Evolutionary conservation across 2,113 vertebrate species (phyloP), one percentile per base, ranked within the genome.

Genomic region (Taxidea taxus): DNA sequence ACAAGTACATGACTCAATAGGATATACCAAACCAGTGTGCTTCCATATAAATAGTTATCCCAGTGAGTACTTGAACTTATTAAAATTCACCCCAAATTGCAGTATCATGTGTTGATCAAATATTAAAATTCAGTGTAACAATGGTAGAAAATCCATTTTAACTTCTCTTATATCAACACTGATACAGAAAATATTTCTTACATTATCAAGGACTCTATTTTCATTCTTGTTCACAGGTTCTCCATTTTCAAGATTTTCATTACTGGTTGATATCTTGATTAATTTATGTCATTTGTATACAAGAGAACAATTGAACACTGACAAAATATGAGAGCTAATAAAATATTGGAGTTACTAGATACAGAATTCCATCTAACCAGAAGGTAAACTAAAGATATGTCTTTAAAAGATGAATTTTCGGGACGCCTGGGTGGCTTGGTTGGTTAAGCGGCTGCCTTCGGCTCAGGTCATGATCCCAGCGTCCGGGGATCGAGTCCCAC

Each of bases 381-480:
- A 89, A 77, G 20, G 21, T 74, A 86, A 96, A 85, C 39, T 39
- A 77, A 85, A 91, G 37, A 23, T 78, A 51, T 82, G 0, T 83
- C 44, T 95, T 95, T 83, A 92, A 64, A 87, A 95, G 92, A 86
- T 95, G 51, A 51, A 94, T 94, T 89, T 92, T 39, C 21, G n/a
- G n/a, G n/a, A n/a, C n/a, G n/a, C n/a, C n/a, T n/a, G n/a, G n/a
- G n/a, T n/a, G n/a, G n/a, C n/a, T n/a, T n/a, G n/a, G n/a, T n/a
- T n/a, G n/a, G n/a, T n/a, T n/a, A n/a, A n/a, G n/a, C n/a, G n/a
- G n/a, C n/a, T n/a, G n/a, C n/a, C n/a, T n/a, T n/a, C n/a, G n/a
- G n/a, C n/a, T n/a, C n/a, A n/a, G n/a, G n/a, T n/a, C n/a, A n/a
- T n/a, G n/a, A n/a, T n/a, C n/a, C n/a, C n/a, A n/a, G n/a, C n/a